A percentile compares a stretch with the other conserved stretches of the same genome.
phyloP scores from a whole-genome alignment of 2,797 vertebrate species.

The Megaceryle alcyon region DNA sequence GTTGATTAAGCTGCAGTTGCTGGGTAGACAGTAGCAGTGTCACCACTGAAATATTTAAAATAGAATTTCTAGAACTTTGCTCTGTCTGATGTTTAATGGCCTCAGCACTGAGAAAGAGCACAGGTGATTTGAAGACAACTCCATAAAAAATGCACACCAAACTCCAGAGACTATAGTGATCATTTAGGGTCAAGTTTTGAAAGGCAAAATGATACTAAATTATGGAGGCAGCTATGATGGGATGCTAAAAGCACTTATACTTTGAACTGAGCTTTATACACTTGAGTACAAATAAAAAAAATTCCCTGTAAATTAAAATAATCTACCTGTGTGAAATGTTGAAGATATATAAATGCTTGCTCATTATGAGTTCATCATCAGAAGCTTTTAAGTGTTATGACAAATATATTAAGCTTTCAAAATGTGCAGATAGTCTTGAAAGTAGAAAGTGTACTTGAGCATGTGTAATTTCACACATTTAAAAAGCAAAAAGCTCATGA shows the following conservation, averaged over 20 bases:
- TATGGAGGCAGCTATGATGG: not conserved
- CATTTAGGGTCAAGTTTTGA: not conserved
- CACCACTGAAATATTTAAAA: not conserved
- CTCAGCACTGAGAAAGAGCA: not conserved
- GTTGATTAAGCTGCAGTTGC: not conserved
- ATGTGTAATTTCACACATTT: not conserved
- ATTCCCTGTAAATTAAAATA: not conserved
- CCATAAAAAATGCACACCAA: not conserved
- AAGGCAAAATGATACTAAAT: not conserved
- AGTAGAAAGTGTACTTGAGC: conserved; percentile 8
- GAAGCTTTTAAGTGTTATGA: conserved; percentile 24
- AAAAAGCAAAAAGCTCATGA: not conserved
- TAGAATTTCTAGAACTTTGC: not conserved
- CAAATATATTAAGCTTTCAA: conserved; percentile 48
- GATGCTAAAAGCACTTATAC: not conserved
- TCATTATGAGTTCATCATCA: not conserved
- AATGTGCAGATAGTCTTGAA: conserved; percentile 52
- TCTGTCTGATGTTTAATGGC: not conserved
- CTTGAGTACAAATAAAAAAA: not conserved
- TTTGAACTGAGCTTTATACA: not conserved
- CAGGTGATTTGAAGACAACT: not conserved
- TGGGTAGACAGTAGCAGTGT: not conserved
- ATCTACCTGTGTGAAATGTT: not conserved
- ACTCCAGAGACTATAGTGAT: not conserved
- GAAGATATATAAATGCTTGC: not conserved